phyloP scores from a whole-genome alignment of 1,140 invertebrate species.

The Drosophila murphyi region DNA sequence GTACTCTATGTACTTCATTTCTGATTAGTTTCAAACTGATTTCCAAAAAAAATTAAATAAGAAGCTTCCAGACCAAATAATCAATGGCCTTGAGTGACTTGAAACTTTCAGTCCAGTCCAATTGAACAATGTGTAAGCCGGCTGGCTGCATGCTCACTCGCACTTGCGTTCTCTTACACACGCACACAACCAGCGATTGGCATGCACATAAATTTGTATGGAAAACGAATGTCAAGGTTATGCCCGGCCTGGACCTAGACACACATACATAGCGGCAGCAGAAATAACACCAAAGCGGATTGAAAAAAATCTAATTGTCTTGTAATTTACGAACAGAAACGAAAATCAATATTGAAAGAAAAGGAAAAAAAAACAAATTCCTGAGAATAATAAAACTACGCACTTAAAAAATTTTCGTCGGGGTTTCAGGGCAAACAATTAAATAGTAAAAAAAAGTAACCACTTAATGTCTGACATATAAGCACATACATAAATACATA shows the following conservation, averaged over 20 bases:
- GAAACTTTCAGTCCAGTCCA: constrained; percentile 37
- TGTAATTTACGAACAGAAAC: constrained; percentile 38
- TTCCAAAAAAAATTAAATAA: constrained; percentile 34
- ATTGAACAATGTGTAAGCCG: constrained; percentile 33
- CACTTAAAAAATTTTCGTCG: constrained; percentile 8
- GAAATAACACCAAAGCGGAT: constrained; percentile 10
- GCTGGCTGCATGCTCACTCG: constrained; percentile 18
- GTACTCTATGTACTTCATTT: not conserved
- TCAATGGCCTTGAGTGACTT: constrained; percentile 27
- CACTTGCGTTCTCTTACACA: not conserved
- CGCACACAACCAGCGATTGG: constrained; percentile 7
- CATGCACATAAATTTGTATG: constrained; percentile 48
- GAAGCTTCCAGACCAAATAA: constrained; percentile 30
- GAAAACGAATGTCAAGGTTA: constrained; percentile 54
- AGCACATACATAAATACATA: not conserved
- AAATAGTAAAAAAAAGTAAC: not conserved
- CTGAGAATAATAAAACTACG: constrained; percentile 17
- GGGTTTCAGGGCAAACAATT: not conserved
- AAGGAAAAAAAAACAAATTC: constrained; percentile 14
- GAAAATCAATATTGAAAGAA: constrained; percentile 25
- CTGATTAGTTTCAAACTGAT: constrained; percentile 21
- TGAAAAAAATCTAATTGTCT: constrained; percentile 41
- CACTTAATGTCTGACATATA: constrained; percentile 2
- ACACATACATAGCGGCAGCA: not conserved
- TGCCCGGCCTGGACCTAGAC: constrained; percentile 18